Evolutionary conservation across 2,888 invertebrate genomes (phyloP), one percentile per base, ranked within the genome.

Genomic region (Callimorpha dominula): DNA sequence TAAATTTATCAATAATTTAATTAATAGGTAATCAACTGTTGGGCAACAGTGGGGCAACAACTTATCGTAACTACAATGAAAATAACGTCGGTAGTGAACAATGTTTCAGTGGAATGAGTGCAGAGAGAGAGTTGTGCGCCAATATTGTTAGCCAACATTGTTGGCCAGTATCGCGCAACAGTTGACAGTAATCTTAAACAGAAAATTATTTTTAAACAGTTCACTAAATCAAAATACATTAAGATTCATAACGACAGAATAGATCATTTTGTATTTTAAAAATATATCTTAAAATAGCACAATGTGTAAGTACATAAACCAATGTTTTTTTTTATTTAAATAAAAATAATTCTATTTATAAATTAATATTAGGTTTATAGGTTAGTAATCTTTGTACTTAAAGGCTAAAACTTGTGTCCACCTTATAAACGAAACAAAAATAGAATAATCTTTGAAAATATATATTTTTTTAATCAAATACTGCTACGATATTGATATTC

Each of bases 331-430:
- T 73, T 15, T 66, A 74, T 70, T 77, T 78, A 82, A 89, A 91
- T 90, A 90, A 89, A 89, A 87, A 88, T 86, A 82, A 82, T 81
- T 84, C 75, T 80, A 85, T 84, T 85, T 85, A 85, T 88, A 86
- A 87, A 85, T 85, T 85, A 88, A 91, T 88, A 90, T 93, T 93
- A 94, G 88, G 85, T 54, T 54, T 60, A 81, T 84, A 83, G 85
- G 93, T 94, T 94, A 95, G 92, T 92, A 88, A 93, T 91, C 89
- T 91, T 93, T 93, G 92, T 93, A 94, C 93, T 94, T 94, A 94
- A 78, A 87, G 88, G 91, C 93, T 93, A 88, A 85, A 85, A 81
- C 77, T 81, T 85, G 87, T 88, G 88, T 90, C 87, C 89, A 87
- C 85, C 89, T 88, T 90, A 89, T 77, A 86, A 87, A 89, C 87